Percentiles rank a stretch among this genome's conserved stretches.
These are phyloP conservation scores for Thermophis baileyi DNA, from an alignment of 2,113 vertebrate species.

Conservation along the genomic window DNA sequence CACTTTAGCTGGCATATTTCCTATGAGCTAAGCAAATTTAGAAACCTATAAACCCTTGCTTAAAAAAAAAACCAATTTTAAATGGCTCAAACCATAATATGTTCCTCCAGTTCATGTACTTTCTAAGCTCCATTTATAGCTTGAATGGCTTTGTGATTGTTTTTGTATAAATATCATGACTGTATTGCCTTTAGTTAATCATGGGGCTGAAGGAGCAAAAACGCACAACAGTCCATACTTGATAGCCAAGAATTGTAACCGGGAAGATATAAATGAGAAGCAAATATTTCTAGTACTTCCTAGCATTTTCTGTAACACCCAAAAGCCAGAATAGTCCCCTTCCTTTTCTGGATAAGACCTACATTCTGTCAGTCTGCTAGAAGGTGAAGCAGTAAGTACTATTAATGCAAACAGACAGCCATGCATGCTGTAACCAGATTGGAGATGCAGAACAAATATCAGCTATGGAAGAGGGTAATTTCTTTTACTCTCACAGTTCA, in stretches of 20 bases:
- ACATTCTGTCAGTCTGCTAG: not conserved
- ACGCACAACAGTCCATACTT: not conserved
- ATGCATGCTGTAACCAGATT: slow-evolving; percentile 14
- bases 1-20: not conserved
- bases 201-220: not conserved
- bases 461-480: not conserved
- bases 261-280: not conserved
- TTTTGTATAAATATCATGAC: not conserved
- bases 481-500: not conserved
- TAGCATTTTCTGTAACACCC: not conserved
- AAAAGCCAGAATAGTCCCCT: not conserved
- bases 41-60: not conserved
- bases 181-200: slow-evolving; percentile 8
- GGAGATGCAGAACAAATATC: slow-evolving; percentile 4
- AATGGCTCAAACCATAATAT: not conserved
- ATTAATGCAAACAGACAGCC: slow-evolving; percentile 20
- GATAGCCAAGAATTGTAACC: not conserved
- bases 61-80: not conserved
- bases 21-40: not conserved
- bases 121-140: not conserved
- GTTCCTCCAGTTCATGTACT: not conserved
- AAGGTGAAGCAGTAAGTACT: not conserved
- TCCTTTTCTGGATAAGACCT: not conserved
- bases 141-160: not conserved
- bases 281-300: slow-evolving; percentile 6